phyloP scores from a whole-genome alignment of 2,797 vertebrate species.

The Cercopithecus hamlyni region DNA sequence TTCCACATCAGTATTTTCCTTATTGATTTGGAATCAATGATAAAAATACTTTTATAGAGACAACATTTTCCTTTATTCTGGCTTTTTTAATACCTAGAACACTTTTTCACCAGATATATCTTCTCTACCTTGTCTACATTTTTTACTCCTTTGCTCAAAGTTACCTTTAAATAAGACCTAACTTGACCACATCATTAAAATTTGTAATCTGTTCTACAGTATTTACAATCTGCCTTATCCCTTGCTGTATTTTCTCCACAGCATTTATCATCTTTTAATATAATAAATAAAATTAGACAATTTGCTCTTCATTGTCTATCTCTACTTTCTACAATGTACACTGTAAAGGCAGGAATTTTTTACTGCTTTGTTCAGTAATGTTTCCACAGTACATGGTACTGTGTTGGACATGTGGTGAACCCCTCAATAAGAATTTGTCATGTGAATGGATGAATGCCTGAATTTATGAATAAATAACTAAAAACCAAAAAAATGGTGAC shows the following conservation, averaged over 20 bases:
- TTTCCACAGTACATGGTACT: not conserved
- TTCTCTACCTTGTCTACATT: not conserved
- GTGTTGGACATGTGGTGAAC: not conserved
- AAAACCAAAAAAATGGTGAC: not conserved
- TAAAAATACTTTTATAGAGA: not conserved
- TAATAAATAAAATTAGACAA: not conserved
- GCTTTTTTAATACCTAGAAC: not conserved
- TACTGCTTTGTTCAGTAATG: not conserved
- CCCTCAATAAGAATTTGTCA: not conserved
- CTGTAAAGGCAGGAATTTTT: not conserved
- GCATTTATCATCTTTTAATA: not conserved
- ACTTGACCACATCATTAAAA: not conserved
- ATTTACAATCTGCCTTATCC: not conserved
- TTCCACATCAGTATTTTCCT: not conserved
- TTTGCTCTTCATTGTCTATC: not conserved
- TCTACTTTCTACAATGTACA: not conserved
- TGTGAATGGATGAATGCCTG: not conserved
- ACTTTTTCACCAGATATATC: not conserved
- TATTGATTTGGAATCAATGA: not conserved
- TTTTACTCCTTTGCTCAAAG: not conserved
- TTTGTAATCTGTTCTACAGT: not conserved
- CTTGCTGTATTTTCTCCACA: not conserved
- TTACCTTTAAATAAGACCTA: not conserved
- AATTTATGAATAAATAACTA: not conserved
- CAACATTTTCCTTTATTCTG: not conserved